These are phyloP conservation scores for Picathartes gymnocephalus DNA, from an alignment of 2,113 vertebrate genomes.

Conservation along the genomic window DNA sequence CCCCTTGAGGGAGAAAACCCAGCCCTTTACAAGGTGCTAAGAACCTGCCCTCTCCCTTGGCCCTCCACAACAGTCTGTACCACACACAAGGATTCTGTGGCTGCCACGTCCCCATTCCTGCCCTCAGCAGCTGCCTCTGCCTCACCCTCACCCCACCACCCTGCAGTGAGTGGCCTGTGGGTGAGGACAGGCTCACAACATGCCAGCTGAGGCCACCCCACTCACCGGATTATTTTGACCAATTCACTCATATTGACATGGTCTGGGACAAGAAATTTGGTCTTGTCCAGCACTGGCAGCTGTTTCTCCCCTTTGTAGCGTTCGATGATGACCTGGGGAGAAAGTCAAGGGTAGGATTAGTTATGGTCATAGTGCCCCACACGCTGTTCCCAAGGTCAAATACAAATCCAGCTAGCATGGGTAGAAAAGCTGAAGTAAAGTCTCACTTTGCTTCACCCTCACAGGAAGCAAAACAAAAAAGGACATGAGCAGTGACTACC, in stretches of 20 bases:
- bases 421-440: background rate
- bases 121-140: background rate
- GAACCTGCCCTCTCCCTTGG: too few species aligned
- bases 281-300: slow-evolving; percentile 96
- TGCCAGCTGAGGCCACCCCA: background rate
- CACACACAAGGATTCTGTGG: background rate
- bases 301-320: slow-evolving; percentile 98
- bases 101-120: background rate
- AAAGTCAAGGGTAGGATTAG: background rate
- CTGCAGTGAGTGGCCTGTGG: background rate
- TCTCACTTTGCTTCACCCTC: background rate
- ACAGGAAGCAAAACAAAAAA: background rate
- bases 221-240: slow-evolving; percentile 97
- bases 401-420: background rate
- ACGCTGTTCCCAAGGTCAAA: background rate
- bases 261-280: slow-evolving; percentile 97
- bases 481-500: background rate
- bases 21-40: background rate
- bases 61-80: background rate
- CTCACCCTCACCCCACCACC: background rate
- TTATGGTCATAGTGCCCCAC: background rate
- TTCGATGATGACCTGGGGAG: slow-evolving; percentile 92
- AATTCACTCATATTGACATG: slow-evolving; percentile 99
- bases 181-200: background rate
- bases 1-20: background rate